Base-by-base conservation (phyloP, 2,888 invertebrate genomes). In the Andrena haemorrhoa region DNA sequence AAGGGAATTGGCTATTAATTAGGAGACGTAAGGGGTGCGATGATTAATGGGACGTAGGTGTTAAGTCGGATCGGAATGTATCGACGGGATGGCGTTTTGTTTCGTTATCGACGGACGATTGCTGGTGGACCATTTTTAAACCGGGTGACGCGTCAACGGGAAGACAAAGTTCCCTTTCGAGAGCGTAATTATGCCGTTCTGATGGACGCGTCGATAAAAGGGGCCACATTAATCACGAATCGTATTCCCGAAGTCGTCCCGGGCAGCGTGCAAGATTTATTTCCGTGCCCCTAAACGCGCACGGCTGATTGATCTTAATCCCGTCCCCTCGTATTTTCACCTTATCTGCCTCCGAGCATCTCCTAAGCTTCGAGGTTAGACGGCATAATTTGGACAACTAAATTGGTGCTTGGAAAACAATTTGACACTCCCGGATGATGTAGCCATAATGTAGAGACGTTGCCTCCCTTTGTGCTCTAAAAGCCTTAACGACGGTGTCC, bases 261-360 rank as follows among this genome's bases (percentile, higher is more conserved):
- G 20, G 23, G 47, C n/a, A 12, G 12, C 69, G 29, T 53, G 41
- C n/a, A 79, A 72, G 60, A 79, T 85, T 86, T 82, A 83, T 85
- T 75, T 61, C 53, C 12, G 12, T 51, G 47, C 68, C 60, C 63
- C 75, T 85, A 83, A 83, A 82, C 63, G 75, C 78, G 66, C 53
- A 63, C 80, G 63, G 58, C 72, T 81, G 87, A 88, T 88, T 84
- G 87, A 87, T 87, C 88, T 87, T 88, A 88, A 87, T 88, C 84
- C 88, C 47, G 82, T 76, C 77, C 70, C 84, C 63, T 74, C 53
- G 73, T 51, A 71, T 75, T 83, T 75, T 68, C 66, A 56, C 29
- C 65, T 81, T 81, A 87, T 87, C 86, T 68, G 41, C 58, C 26
- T 29, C 41, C 3, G 26, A 58, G 53, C 79, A 84, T 88, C 86